Evolutionary conservation across 2,113 vertebrate species (phyloP).

Genomic region (Ariopsis seemanni): DNA sequence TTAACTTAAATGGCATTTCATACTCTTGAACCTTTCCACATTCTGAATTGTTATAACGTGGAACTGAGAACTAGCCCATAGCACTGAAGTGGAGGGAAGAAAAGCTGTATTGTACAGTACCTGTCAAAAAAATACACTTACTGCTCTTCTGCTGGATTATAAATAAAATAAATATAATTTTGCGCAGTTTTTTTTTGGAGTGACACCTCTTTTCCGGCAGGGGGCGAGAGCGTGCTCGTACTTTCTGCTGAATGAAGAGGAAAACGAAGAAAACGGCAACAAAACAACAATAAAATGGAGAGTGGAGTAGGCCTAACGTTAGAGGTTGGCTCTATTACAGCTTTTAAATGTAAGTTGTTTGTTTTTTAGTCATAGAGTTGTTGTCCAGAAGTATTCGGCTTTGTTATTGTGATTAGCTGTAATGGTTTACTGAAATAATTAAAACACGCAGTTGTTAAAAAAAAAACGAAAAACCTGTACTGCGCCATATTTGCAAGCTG

Average conservation of each 20-base stretch:
- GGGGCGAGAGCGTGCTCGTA: neutral
- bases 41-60: no score
- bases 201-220: neutral
- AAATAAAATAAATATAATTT: no score
- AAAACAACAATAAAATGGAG: constrained; percentile 46
- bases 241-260: neutral
- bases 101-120: no score
- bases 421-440: neutral
- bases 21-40: no score
- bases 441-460: neutral
- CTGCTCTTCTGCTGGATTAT: no score
- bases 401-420: neutral
- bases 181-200: neutral
- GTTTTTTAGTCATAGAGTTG: neutral
- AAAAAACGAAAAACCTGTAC: neutral
- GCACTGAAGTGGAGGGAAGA: no score
- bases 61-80: no score
- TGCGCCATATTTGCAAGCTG: neutral
- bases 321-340: constrained; percentile 19
- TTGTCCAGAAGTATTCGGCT: neutral
- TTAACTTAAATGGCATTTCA: no score
- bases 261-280: constrained; percentile 32
- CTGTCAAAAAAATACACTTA: no score
- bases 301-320: constrained; percentile 40
- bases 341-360: constrained; percentile 46